Base-by-base conservation (phyloP, 2,797 vertebrate species). In the Xenops minutus region DNA sequence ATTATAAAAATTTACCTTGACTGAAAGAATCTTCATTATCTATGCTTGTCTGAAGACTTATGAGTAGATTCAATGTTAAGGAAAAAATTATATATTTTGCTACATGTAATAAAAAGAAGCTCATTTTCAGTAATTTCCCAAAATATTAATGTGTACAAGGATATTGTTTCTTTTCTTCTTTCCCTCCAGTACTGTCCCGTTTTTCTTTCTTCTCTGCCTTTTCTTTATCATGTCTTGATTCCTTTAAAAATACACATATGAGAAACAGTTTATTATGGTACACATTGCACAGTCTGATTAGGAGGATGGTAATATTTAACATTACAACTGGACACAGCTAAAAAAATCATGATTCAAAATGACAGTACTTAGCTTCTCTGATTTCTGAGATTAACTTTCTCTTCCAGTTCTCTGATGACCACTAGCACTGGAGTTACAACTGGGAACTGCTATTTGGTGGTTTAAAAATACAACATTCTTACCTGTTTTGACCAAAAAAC, bases 21-120 rank as follows among this genome's bases (percentile, higher is more conserved):
- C 69, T 94, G 85, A 89, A 97, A 97, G 68, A 92, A 96, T 96
- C 93, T 97, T 98, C 98, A 99, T 99, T 99, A 99, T 99, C 99
- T 99, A 97, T 99, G 99, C 97, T 99, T 99, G 97, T 99, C 99
- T 92, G 99, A 99, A 93, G 99, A 99, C 98, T 99, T 99, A 99
- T 99, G 99, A 98, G 99, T 99, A 97, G 62, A 98, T 85, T 79
- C 87, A 96, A 26, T 7, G 52, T 99, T 99, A 99, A 99, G 98
- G 98, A 92, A 98, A 98, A 87, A 97, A 97, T 32, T 1, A 97
- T 6, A 8, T 49, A 51, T 91, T 85, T 79, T 78, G 80, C 64
- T 89, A 92, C 10, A 56, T 41, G 82, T 14, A 76, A 85, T 34
- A 66, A 74, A 96, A 48, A 11, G n/a, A 85, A 92, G 44, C n/a